A percentile compares a stretch with the other conserved stretches of the same genome.
phyloP scores from a whole-genome alignment of 2,888 invertebrate genomes.

The Timandra comae region DNA sequence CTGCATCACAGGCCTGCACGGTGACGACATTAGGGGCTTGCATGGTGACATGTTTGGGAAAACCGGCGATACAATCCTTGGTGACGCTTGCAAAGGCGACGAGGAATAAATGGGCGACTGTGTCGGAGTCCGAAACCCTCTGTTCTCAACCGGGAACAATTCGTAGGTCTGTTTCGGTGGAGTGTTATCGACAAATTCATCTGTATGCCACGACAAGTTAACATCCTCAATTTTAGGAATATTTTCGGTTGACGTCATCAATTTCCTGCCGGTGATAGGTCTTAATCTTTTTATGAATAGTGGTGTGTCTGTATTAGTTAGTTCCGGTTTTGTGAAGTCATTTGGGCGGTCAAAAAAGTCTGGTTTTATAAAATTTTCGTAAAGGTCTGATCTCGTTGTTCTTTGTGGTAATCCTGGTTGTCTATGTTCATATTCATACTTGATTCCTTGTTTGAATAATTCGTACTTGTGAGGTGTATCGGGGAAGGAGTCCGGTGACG shows the following conservation, averaged over 20 bases:
- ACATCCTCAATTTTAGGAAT: conserved; percentile 16
- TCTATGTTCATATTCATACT: neutral
- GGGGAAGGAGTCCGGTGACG: conserved; percentile 55
- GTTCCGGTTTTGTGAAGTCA: neutral
- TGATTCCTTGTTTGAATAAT: conserved; percentile 4
- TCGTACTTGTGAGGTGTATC: conserved; percentile 19
- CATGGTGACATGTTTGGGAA: conserved; percentile 7
- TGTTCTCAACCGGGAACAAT: conserved; percentile 46
- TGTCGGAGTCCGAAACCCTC: conserved; percentile 30
- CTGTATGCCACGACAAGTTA: conserved; percentile 9
- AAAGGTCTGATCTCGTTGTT: too few relatives aligned
- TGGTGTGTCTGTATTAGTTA: conserved; percentile 22
- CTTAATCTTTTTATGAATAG: conserved; percentile 28
- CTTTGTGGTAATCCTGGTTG: neutral
- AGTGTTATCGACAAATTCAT: conserved; percentile 17
- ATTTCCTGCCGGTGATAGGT: conserved; percentile 53
- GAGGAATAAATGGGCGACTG: conserved; percentile 11
- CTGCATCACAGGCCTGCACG: too few relatives aligned
- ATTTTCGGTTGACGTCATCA: conserved; percentile 32
- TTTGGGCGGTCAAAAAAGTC: neutral
- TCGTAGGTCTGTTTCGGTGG: conserved; percentile 39
- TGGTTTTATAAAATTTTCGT: neutral
- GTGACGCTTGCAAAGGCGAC: conserved; percentile 8
- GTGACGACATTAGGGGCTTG: conserved; percentile 9
- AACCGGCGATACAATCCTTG: neutral